Evolutionary conservation across 2,797 vertebrate genomes (phyloP).

Genomic region (Anniella stebbinsi): DNA sequence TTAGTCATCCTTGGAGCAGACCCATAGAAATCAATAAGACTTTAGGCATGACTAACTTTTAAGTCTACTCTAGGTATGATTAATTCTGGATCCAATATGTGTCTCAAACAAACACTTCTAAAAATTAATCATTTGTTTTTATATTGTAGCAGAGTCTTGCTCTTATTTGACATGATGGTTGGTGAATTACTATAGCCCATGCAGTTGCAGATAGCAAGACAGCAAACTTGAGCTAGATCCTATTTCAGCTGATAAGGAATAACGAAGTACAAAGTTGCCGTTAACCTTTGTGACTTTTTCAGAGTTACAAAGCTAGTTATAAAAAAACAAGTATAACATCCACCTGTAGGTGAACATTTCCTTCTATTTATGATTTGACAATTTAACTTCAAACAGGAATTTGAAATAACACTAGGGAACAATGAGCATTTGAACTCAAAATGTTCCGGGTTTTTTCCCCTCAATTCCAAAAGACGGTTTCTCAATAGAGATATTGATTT

Average conservation of each 20-base stretch:
- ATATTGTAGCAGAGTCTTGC: neutral
- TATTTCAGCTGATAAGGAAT: slow-evolving; percentile 68
- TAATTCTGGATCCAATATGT: neutral
- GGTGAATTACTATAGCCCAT: slow-evolving; percentile 61
- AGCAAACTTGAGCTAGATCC: slow-evolving; percentile 47
- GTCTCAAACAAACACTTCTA: neutral
- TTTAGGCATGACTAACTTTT: no score
- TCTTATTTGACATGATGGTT: slow-evolving; percentile 39
- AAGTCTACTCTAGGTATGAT: no score
- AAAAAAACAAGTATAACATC: slow-evolving; percentile 74
- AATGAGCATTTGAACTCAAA: slow-evolving; percentile 80
- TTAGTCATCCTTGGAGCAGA: no score
- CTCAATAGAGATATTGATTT: slow-evolving; percentile 77
- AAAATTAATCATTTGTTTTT: slow-evolving; percentile 5
- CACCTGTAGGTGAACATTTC: slow-evolving; percentile 67
- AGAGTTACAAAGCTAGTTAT: slow-evolving; percentile 69
- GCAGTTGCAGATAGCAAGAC: slow-evolving; percentile 49
- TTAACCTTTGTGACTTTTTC: slow-evolving; percentile 72
- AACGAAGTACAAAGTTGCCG: slow-evolving; percentile 62
- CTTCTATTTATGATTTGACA: slow-evolving; percentile 75
- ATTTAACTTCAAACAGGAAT: slow-evolving; percentile 80
- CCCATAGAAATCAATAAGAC: no score
- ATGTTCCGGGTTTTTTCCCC: slow-evolving; percentile 73
- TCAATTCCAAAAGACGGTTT: slow-evolving; percentile 68
- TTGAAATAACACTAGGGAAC: slow-evolving; percentile 77